Evolutionary conservation across 2,797 vertebrate species (phyloP).

Genomic region (Gorsachius magnificus): DNA sequence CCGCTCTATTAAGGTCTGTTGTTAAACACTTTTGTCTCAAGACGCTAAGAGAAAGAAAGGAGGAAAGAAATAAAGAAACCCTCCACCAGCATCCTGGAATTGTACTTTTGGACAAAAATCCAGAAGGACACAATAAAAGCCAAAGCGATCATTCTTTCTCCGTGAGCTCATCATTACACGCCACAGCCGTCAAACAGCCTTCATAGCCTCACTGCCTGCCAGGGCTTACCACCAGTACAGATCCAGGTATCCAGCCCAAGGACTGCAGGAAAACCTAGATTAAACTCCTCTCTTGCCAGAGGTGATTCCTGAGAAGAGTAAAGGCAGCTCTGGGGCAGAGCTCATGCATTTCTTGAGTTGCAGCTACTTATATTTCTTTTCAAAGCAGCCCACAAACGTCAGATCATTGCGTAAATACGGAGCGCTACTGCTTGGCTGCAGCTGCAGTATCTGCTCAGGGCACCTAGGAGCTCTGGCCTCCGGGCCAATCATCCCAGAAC

Average conservation of each 20-base stretch:
- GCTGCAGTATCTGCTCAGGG: neutral
- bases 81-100: neutral
- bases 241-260: neutral
- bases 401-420: neutral
- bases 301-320: too few relatives aligned
- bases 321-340: neutral
- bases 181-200: neutral
- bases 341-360: neutral
- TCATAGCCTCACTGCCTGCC: neutral
- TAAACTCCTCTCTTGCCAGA: neutral
- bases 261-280: neutral
- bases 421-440: neutral
- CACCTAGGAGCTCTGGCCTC: neutral
- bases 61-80: neutral
- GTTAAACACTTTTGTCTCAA: constrained; percentile 23
- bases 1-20: neutral
- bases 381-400: neutral
- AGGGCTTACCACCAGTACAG: neutral
- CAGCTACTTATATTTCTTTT: neutral
- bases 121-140: neutral
- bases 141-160: neutral
- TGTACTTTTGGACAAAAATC: neutral
- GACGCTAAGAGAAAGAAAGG: neutral
- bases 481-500: neutral
- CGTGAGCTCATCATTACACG: neutral